Evolutionary conservation across 2,888 invertebrate genomes (phyloP), one percentile per base, ranked within the genome.

Genomic region (Harmothoe impar): DNA sequence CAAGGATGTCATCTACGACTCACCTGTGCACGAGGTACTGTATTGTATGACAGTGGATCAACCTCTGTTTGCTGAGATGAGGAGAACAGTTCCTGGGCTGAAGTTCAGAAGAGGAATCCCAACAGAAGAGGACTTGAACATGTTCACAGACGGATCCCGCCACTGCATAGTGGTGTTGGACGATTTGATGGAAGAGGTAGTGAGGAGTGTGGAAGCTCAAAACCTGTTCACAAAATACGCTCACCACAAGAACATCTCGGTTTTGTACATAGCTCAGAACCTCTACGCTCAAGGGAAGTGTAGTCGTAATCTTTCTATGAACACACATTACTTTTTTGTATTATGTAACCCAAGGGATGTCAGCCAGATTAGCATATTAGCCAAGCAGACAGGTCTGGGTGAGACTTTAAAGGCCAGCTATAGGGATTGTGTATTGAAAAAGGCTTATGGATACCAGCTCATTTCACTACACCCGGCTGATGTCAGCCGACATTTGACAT

Each of bases 111-210:
- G n/a, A n/a, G n/a, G n/a, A n/a, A 68, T 68, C n/a, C 68, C 68
- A 5, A 68, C 68, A 68, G 68, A 68, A 68, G 68, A 68, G 68
- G 68, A 68, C n/a, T n/a, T 68, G n/a, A 68, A 68, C n/a, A n/a
- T n/a, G n/a, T 68, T 68, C 68, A 68, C 68, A 20, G 68, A 68
- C n/a, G 68, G 68, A 23, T 23, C 68, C n/a, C 15, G n/a, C 5
- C 68, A 68, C n/a, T 68, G 68, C 68, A 23, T 68, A n/a, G 68
- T 68, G n/a, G n/a, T 68, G 12, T 68, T 68, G n/a, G 68, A 68
- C n/a, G 68, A 68, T 68, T n/a, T 68, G n/a, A 68, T 68, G 68
- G 68, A 68, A n/a, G 20, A 68, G n/a, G 68, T 68, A 7, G 68
- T 68, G 68, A 68, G 68, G n/a, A 68, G 68, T n/a, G 68, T 68